Evolutionary conservation across 2,888 invertebrate genomes (phyloP), one percentile per base, ranked within the genome.

Genomic region (Xanthia icteritia): DNA sequence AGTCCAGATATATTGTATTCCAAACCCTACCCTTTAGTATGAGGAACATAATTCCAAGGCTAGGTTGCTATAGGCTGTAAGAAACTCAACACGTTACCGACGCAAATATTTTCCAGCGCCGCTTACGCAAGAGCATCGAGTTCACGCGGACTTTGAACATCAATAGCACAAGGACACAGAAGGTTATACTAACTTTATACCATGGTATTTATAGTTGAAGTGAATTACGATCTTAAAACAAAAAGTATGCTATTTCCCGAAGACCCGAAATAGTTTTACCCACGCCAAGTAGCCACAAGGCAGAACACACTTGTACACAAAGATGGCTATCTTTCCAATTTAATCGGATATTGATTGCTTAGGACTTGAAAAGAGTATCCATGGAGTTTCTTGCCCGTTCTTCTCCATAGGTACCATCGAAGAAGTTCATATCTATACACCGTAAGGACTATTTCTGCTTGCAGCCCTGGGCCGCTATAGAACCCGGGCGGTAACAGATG

Each of bases 91-190:
- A 66, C 58, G 1, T n/a, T 39, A 67, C 15, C 45, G 15, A 65
- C 51, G 67, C 48, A 69, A 72, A 66, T 74, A 83, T 83, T 83
- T 78, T 66, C 60, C 39, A 60, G 20, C 64, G 5, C 4, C 23
- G 36, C 73, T 83, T 73, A 79, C 79, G 84, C 54, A 86, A 83
- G 48, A 27, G 39, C 60, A 42, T 76, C 58, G 56, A 36, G 67
- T 39, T 64, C 71, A 6, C 23, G 68, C 56, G 83, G 71, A 83
- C 79, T 83, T 83, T 86, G 83, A 66, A 72, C 73, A 83, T 63
- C 71, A 83, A 74, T 45, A 83, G 20, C 15, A 31, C 68, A 65
- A 83, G 73, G 67, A 85, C 78, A n/a, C 20, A 0, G 45, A 68
- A 83, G 86, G 68, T 83, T 64, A 86, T 39, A 60, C 58, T 20